Evolutionary conservation across 37 sponge, comb jelly and placozoan species (phyloP), one percentile per base, ranked within the genome.

Genomic region (Beroe forskalii): DNA sequence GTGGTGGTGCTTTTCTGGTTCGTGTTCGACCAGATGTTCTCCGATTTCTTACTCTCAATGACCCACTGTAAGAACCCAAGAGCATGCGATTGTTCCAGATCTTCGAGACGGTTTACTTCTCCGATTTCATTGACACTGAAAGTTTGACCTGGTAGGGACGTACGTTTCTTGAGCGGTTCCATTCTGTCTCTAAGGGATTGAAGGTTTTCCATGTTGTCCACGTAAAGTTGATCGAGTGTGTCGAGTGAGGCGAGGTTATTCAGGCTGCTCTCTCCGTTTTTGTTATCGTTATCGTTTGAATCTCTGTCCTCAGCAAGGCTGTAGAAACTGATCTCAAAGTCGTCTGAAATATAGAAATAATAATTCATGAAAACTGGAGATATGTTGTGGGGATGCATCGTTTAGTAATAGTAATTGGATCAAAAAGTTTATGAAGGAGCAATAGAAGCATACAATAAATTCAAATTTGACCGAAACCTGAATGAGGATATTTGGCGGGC

Each of bases 311-410:
- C n/a, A n/a, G n/a, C n/a, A n/a, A 32, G 33, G 17, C 32, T 9
- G 72, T 69, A 69, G 1, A 69, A 69, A 32, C 38, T 69, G 19
- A 69, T 69, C 19, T 69, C 72, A 36, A 69, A 69, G 32, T 69
- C 72, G 3, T 32, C 72, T 69, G 72, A 69, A 36, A 69, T 32
- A 17, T 55, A 20, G 60, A 9, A 55, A 17, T 55, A 55, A 55
- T n/a, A n/a, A n/a, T n/a, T n/a, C n/a, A n/a, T n/a, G n/a, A n/a
- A n/a, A n/a, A n/a, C n/a, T n/a, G n/a, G n/a, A n/a, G n/a, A n/a
- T n/a, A n/a, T n/a, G n/a, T n/a, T n/a, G n/a, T n/a, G n/a, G n/a
- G n/a, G n/a, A n/a, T n/a, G n/a, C n/a, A n/a, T n/a, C n/a, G 55
- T 48, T 48, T 48, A 48, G 55, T 48, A 12, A 48, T 48, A 48